Evolutionary conservation across 2,113 vertebrate species (phyloP).

Genomic region (Lepus americanus): DNA sequence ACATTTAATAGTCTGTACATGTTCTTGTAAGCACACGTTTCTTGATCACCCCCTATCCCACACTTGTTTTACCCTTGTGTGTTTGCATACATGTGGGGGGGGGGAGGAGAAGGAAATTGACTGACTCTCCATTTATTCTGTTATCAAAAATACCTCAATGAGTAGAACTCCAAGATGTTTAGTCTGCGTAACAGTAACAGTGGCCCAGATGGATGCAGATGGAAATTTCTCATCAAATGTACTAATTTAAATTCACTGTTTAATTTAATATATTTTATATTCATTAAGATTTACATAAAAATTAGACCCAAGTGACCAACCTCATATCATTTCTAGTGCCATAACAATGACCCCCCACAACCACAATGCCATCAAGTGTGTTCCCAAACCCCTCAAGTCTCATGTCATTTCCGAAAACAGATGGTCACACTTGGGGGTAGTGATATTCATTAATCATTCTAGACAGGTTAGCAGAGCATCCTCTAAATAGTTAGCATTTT

Average conservation of each 20-base stretch:
- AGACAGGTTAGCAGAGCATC: constrained; percentile 33
- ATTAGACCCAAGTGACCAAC: constrained; percentile 49
- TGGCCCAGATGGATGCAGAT: constrained; percentile 36
- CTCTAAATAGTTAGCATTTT: constrained; percentile 60
- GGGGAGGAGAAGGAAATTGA: no score
- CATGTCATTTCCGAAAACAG: constrained; percentile 62
- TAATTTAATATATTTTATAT: constrained; percentile 71
- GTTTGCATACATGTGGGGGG: no score
- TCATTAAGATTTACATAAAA: constrained; percentile 70
- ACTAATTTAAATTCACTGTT: constrained; percentile 70
- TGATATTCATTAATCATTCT: constrained; percentile 66
- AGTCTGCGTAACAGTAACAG: constrained; percentile 24
- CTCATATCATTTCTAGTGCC: constrained; percentile 59
- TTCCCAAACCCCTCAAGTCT: constrained; percentile 45
- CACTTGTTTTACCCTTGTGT: background rate
- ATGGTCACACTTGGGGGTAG: constrained; percentile 35
- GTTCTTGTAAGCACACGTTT: background rate
- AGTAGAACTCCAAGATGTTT: background rate
- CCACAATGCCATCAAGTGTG: background rate
- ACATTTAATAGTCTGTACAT: background rate
- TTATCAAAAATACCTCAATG: background rate
- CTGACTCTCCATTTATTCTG: background rate
- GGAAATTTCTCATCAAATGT: constrained; percentile 66
- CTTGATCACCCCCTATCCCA: background rate
- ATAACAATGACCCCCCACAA: constrained; percentile 37